Evolutionary conservation across 2,888 invertebrate genomes (phyloP).

Genomic region (Rhamphomyia laevipes): DNA sequence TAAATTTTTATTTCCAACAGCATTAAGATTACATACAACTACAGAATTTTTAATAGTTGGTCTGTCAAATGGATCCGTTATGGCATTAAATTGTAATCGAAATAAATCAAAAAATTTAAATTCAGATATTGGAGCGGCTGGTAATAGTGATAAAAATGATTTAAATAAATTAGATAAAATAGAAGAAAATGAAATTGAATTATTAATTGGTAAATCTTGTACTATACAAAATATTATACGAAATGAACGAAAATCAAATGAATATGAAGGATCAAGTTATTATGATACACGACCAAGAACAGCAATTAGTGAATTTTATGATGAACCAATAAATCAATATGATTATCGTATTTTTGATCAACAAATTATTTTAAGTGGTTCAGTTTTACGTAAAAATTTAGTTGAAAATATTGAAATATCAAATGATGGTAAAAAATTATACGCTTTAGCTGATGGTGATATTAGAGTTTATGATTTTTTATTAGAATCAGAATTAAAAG

Average conservation of each 20-base stretch:
- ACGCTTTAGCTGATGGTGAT: constrained; percentile 28
- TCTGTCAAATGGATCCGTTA: constrained; percentile 33
- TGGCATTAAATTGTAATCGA: constrained; percentile 29
- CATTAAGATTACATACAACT: constrained; percentile 27
- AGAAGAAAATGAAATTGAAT: constrained; percentile 9
- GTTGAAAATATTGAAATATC: constrained; percentile 30
- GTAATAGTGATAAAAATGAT: neutral
- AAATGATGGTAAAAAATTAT: constrained; percentile 28
- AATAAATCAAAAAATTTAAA: constrained; percentile 13
- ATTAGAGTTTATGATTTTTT: constrained; percentile 29
- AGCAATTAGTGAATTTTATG: constrained; percentile 21
- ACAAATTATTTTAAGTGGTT: constrained; percentile 29
- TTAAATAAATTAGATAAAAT: neutral
- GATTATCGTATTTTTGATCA: constrained; percentile 29
- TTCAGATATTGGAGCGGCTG: constrained; percentile 1
- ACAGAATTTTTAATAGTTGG: constrained; percentile 31
- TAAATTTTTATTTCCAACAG: constrained; percentile 31
- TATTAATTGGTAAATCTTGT: constrained; percentile 32
- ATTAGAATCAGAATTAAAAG: constrained; percentile 1
- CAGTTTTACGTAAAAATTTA: constrained; percentile 27
- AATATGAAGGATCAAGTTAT: constrained; percentile 2
- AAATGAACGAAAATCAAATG: constrained; percentile 26
- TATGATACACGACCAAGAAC: constrained; percentile 22
- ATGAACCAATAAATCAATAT: constrained; percentile 23
- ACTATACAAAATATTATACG: constrained; percentile 36